These are phyloP conservation scores for Notoglanidium macrostoma DNA, from an alignment of 2,797 vertebrate species.

Conservation along the genomic window DNA sequence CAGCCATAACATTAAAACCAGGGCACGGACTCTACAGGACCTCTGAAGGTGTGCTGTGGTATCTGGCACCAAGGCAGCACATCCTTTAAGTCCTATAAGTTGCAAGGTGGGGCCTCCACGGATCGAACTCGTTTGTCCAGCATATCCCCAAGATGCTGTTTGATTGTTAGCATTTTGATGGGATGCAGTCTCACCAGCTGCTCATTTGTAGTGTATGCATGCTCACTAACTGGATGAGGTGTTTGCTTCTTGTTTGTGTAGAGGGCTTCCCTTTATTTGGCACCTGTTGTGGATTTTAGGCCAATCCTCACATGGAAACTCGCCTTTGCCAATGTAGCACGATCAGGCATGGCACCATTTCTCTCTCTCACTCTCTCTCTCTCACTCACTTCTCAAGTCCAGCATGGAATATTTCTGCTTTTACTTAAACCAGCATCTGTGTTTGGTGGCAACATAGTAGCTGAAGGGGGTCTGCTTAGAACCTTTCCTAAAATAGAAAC, in stretches of 20 bases:
- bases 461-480: background rate
- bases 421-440: constrained; percentile 16
- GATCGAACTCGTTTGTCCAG: too few relatives aligned
- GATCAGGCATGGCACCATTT: constrained; percentile 42
- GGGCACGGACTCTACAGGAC: too few relatives aligned
- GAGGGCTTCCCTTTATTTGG: constrained; percentile 84
- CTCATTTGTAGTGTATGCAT: constrained; percentile 23
- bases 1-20: too few relatives aligned
- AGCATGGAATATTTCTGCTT: constrained; percentile 40
- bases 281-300: constrained; percentile 79
- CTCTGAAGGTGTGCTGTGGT: too few relatives aligned
- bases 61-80: too few relatives aligned
- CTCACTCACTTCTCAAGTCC: constrained; percentile 7
- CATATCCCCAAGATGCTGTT: too few relatives aligned
- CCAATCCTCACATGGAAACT: constrained; percentile 81
- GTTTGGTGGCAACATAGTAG: constrained; percentile 15
- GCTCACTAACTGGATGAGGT: constrained; percentile 46
- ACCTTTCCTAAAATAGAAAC: constrained; percentile 6
- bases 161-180: constrained; percentile 19
- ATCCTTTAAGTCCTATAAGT: too few relatives aligned
- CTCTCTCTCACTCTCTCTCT: constrained; percentile 32
- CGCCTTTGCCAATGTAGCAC: constrained; percentile 70
- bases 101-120: too few relatives aligned
- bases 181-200: constrained; percentile 8
- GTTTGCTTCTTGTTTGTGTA: constrained; percentile 80